A percentile compares a stretch with the other conserved stretches of the same genome.
These are phyloP conservation scores for Brachypodius melanocephalos DNA, from an alignment of 2,113 vertebrate species.

Conservation along the genomic window DNA sequence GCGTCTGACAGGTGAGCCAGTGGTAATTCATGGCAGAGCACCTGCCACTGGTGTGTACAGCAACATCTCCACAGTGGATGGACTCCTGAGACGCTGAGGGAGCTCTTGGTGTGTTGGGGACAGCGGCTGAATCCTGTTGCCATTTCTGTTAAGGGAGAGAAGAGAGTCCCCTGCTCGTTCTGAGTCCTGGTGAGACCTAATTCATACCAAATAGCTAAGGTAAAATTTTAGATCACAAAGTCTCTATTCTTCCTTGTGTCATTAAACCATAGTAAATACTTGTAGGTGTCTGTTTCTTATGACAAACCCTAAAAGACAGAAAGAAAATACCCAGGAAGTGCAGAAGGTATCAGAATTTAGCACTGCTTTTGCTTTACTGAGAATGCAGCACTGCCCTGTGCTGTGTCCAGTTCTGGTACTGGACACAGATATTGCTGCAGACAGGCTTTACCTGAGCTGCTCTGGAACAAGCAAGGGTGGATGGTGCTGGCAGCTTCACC, in stretches of 20 bases:
- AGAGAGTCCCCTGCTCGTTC: background rate
- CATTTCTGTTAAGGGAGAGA: background rate
- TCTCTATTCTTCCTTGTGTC: background rate
- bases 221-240: background rate
- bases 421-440: background rate
- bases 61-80: rapidly evolving
- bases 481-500: background rate
- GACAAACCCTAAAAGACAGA: background rate
- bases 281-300: background rate
- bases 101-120: background rate
- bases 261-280: background rate
- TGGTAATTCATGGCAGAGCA: rapidly evolving
- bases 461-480: background rate
- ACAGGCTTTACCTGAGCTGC: background rate
- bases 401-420: background rate
- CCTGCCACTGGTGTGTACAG: too few relatives aligned
- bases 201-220: background rate
- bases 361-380: background rate
- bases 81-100: rapidly evolving
- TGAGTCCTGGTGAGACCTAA: background rate
- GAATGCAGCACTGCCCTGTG: background rate
- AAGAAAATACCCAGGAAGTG: background rate
- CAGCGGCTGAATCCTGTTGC: background rate
- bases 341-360: background rate
- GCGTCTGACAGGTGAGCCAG: rapidly evolving